These are phyloP conservation scores for Nymphalis urticae DNA, from an alignment of 2,888 invertebrate genomes.

Conservation along the genomic window DNA sequence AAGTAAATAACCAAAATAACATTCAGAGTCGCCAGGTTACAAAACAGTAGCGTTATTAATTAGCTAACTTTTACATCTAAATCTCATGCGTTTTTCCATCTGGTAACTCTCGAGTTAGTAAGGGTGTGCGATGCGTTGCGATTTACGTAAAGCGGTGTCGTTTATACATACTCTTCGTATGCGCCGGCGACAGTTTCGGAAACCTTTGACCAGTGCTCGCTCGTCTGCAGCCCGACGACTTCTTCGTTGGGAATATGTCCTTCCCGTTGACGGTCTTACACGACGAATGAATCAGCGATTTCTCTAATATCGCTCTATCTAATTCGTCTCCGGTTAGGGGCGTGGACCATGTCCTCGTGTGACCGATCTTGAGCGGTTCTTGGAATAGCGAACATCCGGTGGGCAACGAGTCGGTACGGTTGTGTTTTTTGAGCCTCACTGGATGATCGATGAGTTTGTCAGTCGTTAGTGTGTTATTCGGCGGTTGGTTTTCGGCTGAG, in stretches of 20 bases:
- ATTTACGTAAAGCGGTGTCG: slow-evolving; percentile 37
- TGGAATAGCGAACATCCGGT: slow-evolving; percentile 64
- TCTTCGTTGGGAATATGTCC: slow-evolving; percentile 52
- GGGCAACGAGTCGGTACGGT: slow-evolving; percentile 70
- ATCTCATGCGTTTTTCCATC: slow-evolving; percentile 10
- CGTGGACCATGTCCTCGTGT: slow-evolving; percentile 87
- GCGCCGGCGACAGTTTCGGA: slow-evolving; percentile 74
- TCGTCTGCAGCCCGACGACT: slow-evolving; percentile 64
- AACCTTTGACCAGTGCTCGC: slow-evolving; percentile 74
- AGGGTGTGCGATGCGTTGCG: slow-evolving; percentile 40
- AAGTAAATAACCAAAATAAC: not conserved
- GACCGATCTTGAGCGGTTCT: slow-evolving; percentile 71
- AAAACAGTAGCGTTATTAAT: not conserved
- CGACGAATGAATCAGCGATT: slow-evolving; percentile 59
- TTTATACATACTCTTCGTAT: slow-evolving; percentile 76
- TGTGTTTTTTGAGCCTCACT: slow-evolving; percentile 62
- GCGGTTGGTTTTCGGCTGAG: slow-evolving; percentile 72
- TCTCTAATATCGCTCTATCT: slow-evolving; percentile 60
- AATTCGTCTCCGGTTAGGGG: slow-evolving; percentile 83
- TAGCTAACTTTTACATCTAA: not conserved
- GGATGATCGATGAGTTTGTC: slow-evolving; percentile 55
- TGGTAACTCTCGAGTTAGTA: slow-evolving; percentile 32
- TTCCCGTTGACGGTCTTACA: slow-evolving; percentile 67
- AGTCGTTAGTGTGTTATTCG: slow-evolving; percentile 74
- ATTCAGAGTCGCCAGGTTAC: slow-evolving; percentile 10